A percentile compares a stretch with the other conserved stretches of the same genome.
phyloP scores from a whole-genome alignment of 92 coral and sea anemone genomes.

The Palythoa heliodiscus region DNA sequence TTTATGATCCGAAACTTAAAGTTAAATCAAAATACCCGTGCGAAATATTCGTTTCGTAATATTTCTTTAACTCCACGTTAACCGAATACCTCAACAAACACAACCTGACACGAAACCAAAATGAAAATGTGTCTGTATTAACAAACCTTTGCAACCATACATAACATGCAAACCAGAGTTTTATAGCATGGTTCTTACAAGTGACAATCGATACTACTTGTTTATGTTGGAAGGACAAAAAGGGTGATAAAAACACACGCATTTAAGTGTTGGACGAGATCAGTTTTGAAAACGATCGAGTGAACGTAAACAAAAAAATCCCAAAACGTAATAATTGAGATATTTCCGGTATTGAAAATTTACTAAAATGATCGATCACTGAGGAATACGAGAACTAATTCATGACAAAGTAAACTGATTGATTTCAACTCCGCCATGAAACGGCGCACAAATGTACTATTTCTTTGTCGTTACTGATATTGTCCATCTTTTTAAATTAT shows the following conservation, averaged over 20 bases:
- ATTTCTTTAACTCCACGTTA: not conserved
- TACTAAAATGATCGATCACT: slow-evolving; percentile 25
- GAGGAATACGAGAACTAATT: slow-evolving; percentile 1
- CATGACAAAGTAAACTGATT: not conserved
- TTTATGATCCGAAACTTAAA: not conserved
- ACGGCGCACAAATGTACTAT: slow-evolving; percentile 4
- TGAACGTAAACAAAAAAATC: slow-evolving; percentile 29
- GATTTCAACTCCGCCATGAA: slow-evolving; percentile 4
- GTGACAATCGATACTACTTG: not conserved
- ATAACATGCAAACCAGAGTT: not conserved
- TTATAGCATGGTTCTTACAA: not conserved
- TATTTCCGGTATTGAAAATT: slow-evolving; percentile 39
- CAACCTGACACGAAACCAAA: slow-evolving; percentile 3
- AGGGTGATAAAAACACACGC: not conserved
- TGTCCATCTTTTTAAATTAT: not conserved
- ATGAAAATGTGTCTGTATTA: slow-evolving; percentile 2
- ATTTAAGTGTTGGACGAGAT: slow-evolving; percentile 4
- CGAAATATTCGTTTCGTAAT: not conserved
- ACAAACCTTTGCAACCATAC: not conserved
- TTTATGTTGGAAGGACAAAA: not conserved
- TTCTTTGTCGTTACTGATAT: not conserved
- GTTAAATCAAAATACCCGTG: not conserved
- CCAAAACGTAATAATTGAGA: slow-evolving; percentile 36
- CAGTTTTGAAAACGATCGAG: slow-evolving; percentile 1
- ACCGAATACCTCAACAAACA: slow-evolving; percentile 19